phyloP scores from a whole-genome alignment of 2,888 invertebrate species.

The Athrips mouffetella region DNA sequence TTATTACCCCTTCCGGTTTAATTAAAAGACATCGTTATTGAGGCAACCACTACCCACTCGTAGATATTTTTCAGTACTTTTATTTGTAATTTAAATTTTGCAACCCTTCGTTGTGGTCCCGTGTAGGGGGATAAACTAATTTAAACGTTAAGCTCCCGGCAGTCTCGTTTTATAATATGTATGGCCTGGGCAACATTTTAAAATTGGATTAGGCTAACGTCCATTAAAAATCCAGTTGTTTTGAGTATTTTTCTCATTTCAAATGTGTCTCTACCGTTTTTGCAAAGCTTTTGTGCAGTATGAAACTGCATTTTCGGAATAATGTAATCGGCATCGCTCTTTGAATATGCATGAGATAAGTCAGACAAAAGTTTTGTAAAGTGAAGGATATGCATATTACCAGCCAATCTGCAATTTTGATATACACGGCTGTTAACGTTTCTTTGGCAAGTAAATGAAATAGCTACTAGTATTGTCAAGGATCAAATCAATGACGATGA shows the following conservation, averaged over 20 bases:
- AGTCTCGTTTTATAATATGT: slow-evolving; percentile 70
- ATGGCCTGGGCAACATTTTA: slow-evolving; percentile 65
- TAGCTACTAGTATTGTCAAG: slow-evolving; percentile 31
- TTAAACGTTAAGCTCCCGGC: slow-evolving; percentile 74
- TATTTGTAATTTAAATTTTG: slow-evolving; percentile 79
- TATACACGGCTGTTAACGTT: slow-evolving; percentile 45
- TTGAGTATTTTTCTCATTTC: slow-evolving; percentile 13
- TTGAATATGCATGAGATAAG: slow-evolving; percentile 32
- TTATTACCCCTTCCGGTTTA: slow-evolving; percentile 74
- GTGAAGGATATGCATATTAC: slow-evolving; percentile 59
- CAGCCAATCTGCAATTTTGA: slow-evolving; percentile 71
- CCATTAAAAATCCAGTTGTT: slow-evolving; percentile 35
- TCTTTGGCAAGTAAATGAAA: slow-evolving; percentile 46
- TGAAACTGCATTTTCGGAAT: slow-evolving; percentile 8
- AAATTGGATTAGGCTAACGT: slow-evolving; percentile 60
- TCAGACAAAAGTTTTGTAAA: slow-evolving; percentile 38
- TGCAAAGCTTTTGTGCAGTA: slow-evolving; percentile 3
- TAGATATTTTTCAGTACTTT: slow-evolving; percentile 77
- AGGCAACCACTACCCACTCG: slow-evolving; percentile 75
- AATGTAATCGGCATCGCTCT: slow-evolving; percentile 16
- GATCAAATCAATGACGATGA: slow-evolving; percentile 29
- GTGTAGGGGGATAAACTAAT: slow-evolving; percentile 76
- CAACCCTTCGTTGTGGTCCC: slow-evolving; percentile 68
- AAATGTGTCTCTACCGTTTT: slow-evolving; percentile 2
- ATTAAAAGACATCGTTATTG: slow-evolving; percentile 76